Evolutionary conservation across 2,797 vertebrate genomes (phyloP).

Genomic region (Danio kyathit): DNA sequence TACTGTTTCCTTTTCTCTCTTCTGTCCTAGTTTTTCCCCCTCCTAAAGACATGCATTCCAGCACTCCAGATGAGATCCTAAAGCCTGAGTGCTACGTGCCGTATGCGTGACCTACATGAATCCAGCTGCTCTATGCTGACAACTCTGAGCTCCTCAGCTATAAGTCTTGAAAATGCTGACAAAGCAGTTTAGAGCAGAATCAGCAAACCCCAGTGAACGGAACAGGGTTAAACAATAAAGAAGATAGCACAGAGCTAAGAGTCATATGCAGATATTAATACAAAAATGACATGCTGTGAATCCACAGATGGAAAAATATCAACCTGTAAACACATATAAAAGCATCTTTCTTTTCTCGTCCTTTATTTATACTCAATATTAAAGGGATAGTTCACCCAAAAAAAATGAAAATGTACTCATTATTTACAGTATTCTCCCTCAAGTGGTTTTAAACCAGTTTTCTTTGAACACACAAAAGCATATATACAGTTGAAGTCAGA

Average conservation of each 20-base stretch:
- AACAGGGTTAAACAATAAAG: neutral
- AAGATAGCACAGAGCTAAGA: neutral
- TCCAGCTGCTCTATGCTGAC: constrained; percentile 77
- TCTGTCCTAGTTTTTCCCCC: constrained; percentile 24
- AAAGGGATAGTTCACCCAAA: too few species aligned
- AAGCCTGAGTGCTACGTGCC: constrained; percentile 69
- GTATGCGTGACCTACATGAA: constrained; percentile 84
- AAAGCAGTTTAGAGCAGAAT: constrained; percentile 31
- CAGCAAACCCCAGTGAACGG: neutral
- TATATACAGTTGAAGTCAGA: too few species aligned
- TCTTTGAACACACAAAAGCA: too few species aligned
- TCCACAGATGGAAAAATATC: neutral
- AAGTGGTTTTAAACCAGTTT: too few species aligned
- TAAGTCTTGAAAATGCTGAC: constrained; percentile 61
- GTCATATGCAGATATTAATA: neutral
- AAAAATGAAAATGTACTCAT: too few species aligned
- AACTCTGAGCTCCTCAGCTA: constrained; percentile 73
- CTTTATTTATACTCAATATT: neutral
- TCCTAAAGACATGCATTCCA: constrained; percentile 56
- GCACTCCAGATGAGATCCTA: constrained; percentile 44
- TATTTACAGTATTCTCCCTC: too few species aligned
- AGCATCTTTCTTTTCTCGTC: neutral
- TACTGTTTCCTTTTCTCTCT: constrained; percentile 40
- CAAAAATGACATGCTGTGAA: neutral
- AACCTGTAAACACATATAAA: neutral